These are phyloP conservation scores for Isichthys henryi DNA, from an alignment of 2,113 vertebrate genomes.

Conservation along the genomic window DNA sequence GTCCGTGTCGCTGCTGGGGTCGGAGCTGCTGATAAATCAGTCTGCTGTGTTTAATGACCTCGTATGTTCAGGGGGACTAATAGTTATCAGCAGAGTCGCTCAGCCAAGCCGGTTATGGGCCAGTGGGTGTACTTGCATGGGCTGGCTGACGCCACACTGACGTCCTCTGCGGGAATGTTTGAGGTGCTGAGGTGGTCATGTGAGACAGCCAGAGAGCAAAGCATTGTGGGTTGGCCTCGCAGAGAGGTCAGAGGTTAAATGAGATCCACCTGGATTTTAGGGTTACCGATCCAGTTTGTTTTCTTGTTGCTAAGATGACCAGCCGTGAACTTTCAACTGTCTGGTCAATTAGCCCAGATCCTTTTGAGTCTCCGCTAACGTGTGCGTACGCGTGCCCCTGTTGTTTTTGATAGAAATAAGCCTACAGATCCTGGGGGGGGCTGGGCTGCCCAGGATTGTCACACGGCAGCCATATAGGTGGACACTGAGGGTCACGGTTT, in stretches of 20 bases:
- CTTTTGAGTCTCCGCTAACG: background rate
- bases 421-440: background rate
- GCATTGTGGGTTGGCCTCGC: background rate
- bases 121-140: background rate
- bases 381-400: background rate
- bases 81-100: background rate
- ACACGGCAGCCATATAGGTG: background rate
- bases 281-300: background rate
- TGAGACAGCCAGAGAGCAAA: background rate
- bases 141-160: background rate
- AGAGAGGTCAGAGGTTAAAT: background rate
- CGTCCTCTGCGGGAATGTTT: background rate
- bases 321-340: background rate
- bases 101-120: background rate
- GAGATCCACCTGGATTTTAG: background rate
- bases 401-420: background rate
- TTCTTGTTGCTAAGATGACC: background rate
- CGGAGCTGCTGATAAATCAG: background rate
- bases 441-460: background rate
- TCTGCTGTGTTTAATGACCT: slow-evolving; percentile 15
- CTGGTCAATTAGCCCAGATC: background rate
- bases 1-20: background rate
- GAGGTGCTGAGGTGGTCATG: background rate
- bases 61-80: background rate
- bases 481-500: background rate